Conservation (phyloP, 1,140 invertebrate genomes). For the Samia ricini region DNA sequence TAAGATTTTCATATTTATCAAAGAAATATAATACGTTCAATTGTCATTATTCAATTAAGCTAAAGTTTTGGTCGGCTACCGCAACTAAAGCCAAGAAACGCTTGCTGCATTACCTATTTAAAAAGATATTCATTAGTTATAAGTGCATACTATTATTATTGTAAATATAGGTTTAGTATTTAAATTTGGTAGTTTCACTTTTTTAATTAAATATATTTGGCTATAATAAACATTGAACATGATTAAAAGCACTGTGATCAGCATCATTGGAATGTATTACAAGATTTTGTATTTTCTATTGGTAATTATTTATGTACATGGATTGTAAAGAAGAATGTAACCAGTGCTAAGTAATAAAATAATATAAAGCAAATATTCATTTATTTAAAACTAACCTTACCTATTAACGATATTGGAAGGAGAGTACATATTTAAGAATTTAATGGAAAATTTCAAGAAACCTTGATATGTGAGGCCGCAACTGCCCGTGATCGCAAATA, state of each 20-base stretch:
- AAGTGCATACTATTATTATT: conserved; percentile 46
- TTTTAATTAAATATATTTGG: conserved; percentile 39
- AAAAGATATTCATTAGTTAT: conserved; percentile 52
- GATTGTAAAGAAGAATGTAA: conserved; percentile 31
- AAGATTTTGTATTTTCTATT: conserved; percentile 17
- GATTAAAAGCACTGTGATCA: conserved; percentile 31
- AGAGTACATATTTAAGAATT: neutral
- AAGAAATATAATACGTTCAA: neutral
- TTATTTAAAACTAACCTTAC: conserved; percentile 19
- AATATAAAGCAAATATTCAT: conserved; percentile 41
- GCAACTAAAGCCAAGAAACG: conserved; percentile 43
- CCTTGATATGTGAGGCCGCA: neutral
- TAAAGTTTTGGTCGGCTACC: conserved; percentile 40
- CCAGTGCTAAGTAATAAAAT: conserved; percentile 63
- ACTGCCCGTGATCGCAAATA: conserved; percentile 32
- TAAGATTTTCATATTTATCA: neutral
- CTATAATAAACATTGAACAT: conserved; percentile 34
- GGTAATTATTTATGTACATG: conserved; percentile 31
- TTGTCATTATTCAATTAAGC: conserved; percentile 17
- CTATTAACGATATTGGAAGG: neutral
- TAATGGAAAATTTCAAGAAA: neutral
- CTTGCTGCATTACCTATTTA: conserved; percentile 57
- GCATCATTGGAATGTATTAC: conserved; percentile 8
- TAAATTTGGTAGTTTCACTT: conserved; percentile 65
- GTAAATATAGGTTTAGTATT: conserved; percentile 73